Percentiles rank a stretch among this genome's conserved stretches.
phyloP scores from a whole-genome alignment of 1,140 invertebrate genomes.

The Brachionus rotundiformis region DNA sequence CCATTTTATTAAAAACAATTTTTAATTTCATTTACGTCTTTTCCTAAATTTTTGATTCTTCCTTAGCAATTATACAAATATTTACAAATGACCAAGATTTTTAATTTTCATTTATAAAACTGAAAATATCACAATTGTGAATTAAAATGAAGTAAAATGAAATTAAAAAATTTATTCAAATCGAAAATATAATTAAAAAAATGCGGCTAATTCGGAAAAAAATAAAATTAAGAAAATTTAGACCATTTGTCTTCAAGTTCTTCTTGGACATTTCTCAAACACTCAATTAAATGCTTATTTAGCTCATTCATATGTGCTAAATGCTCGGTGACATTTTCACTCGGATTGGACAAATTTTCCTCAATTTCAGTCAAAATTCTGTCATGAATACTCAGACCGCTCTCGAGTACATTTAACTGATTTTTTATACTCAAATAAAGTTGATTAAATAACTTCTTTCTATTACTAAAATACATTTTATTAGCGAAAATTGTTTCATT shows the following conservation, averaged over 20 bases:
- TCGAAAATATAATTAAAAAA: neutral
- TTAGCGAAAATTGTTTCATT: constrained; percentile 13
- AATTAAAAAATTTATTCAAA: too few relatives aligned
- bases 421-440: constrained; percentile 34
- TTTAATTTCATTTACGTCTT: too few relatives aligned
- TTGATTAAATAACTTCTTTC: constrained; percentile 27
- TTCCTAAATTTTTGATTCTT: too few relatives aligned
- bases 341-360: neutral
- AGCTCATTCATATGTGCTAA: constrained; percentile 49
- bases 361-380: constrained; percentile 25
- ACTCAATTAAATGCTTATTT: constrained; percentile 51
- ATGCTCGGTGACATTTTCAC: constrained; percentile 14
- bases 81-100: too few relatives aligned
- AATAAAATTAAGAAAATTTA: constrained; percentile 34
- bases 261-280: constrained; percentile 21
- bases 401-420: constrained; percentile 32
- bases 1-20: too few relatives aligned
- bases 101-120: too few relatives aligned
- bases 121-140: too few relatives aligned
- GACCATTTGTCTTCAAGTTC: constrained; percentile 47
- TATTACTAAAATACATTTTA: constrained; percentile 10
- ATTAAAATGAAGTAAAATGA: too few relatives aligned
- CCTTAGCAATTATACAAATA: too few relatives aligned
- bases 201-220: neutral
- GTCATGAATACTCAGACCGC: constrained; percentile 52